Base-by-base conservation (phyloP, 2,797 vertebrate genomes). In the Xiphophorus birchmanni region DNA sequence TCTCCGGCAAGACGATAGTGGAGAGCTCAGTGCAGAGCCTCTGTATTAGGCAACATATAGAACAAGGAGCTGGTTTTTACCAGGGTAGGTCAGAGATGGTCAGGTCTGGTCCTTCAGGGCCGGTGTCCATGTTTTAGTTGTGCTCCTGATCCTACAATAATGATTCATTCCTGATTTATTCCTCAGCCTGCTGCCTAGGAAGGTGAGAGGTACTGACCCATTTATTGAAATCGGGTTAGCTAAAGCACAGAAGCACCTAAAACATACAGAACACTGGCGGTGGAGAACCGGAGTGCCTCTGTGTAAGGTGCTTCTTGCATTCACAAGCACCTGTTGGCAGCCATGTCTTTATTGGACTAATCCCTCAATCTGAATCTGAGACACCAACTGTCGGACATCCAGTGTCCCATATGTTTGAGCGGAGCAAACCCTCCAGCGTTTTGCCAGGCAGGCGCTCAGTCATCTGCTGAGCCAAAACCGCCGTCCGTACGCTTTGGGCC, bases 391-490 rank as follows among this genome's bases (percentile, higher is more conserved):
- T 72, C 3, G 26, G 11, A 72, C 69, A 45, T 71, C 42, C 42
- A 29, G 58, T 7, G 52, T 78, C 65, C 78, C 50, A 87, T 87
- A 52, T 92, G 90, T 92, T 89, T 87, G 87, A 91, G 84, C 90
- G 65, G 86, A 84, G 78, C 84, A 88, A 87, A 84, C 82, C 74
- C 52, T 77, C 65, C 0, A 45, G 42, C 74, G 21, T 73, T 74
- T 80, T 63, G 60, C 60, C 60, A 60, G 77, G 56, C 73, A 84
- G 78, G 73, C 40, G 67, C 73, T 75, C 79, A 37, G 83, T 92
- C 86, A 89, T 87, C 86, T 87, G 85, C 75, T 85, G 60, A 73
- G 77, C 65, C 80, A 76, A 86, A 76, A 74, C 82, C 78, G 82
- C 78, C 76, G 75, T 56, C 71, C 48, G 15, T 84, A 81, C 73